phyloP scores from a whole-genome alignment of 2,113 vertebrate genomes.

The Phoenicopterus ruber region DNA sequence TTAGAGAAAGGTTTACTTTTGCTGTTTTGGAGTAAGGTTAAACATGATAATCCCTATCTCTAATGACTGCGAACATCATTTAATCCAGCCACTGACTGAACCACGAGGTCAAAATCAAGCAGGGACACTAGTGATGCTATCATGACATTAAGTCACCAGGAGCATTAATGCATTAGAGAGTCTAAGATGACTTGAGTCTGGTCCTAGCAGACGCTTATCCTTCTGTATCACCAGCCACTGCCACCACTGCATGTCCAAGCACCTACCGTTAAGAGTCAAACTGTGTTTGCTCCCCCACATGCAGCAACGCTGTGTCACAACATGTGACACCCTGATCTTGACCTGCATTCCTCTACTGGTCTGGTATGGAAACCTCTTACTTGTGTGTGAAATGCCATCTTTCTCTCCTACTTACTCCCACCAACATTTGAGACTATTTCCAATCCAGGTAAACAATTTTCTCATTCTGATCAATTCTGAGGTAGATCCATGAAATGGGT shows the following conservation, averaged over 20 bases:
- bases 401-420: not conserved
- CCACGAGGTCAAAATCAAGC: not conserved
- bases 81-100: not conserved
- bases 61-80: not conserved
- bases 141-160: not conserved
- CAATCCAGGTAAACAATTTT: not conserved
- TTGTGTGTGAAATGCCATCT: not conserved
- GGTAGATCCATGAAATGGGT: not conserved
- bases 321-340: not conserved
- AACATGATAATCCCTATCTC: not conserved
- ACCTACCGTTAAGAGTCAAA: rapidly evolving
- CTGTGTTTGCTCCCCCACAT: not conserved
- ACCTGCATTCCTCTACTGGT: not conserved
- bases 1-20: not conserved
- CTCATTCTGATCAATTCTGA: not conserved
- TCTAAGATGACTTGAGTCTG: not conserved
- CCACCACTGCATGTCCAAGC: not conserved
- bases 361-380: not conserved
- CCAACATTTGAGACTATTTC: not conserved
- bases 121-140: not conserved
- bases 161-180: not conserved
- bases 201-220: not conserved
- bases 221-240: not conserved
- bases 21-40: not conserved
- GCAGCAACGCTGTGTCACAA: not conserved